Conservation (phyloP, 2,113 vertebrate genomes). For the Okapia johnstoni region DNA sequence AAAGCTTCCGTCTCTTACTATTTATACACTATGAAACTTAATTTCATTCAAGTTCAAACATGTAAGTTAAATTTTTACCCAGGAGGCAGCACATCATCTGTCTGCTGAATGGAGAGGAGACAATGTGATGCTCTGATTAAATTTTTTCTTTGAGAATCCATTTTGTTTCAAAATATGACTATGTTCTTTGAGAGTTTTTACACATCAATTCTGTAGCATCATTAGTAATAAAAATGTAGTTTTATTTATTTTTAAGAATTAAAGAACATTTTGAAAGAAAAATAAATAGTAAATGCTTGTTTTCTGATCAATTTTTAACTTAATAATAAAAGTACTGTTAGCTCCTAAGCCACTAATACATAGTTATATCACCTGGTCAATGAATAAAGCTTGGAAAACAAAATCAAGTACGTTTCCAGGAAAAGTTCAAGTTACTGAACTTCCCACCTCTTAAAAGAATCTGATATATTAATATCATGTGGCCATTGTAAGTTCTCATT, state of each 20-base stretch:
- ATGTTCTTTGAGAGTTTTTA: not conserved
- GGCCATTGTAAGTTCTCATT: not conserved
- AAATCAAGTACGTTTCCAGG: not conserved
- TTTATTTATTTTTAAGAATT: conserved; percentile 12
- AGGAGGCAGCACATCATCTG: not conserved
- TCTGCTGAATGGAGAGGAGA: not conserved
- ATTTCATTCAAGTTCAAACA: not conserved
- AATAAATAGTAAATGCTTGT: not conserved
- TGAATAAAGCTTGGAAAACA: not conserved
- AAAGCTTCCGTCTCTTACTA: not conserved
- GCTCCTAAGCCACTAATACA: not conserved
- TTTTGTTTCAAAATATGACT: not conserved
- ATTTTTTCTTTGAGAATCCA: not conserved
- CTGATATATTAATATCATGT: not conserved
- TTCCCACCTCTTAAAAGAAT: not conserved
- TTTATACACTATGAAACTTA: not conserved
- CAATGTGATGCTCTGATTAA: not conserved
- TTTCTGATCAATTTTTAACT: not conserved
- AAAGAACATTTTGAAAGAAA: not conserved
- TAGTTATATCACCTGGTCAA: not conserved
- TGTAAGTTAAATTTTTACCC: not conserved
- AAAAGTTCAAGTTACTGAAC: not conserved
- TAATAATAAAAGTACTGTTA: not conserved
- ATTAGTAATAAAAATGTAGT: not conserved
- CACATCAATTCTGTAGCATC: not conserved